A percentile compares a stretch with the other conserved stretches of the same genome.
Conservation (phyloP, 2,113 vertebrate species). For the Silurus meridionalis region DNA sequence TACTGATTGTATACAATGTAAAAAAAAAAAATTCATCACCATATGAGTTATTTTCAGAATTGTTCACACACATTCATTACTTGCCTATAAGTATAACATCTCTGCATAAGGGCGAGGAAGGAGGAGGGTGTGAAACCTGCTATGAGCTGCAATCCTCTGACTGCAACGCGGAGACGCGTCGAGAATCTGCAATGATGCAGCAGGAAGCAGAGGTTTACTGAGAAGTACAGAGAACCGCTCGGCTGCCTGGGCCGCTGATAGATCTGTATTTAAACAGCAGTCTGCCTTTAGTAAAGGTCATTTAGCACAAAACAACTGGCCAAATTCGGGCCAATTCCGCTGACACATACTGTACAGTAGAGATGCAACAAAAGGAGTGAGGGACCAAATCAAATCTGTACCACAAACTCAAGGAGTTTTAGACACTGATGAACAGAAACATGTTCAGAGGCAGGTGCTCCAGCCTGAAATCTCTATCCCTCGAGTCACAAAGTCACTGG, state of each 20-base stretch:
- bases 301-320: slow-evolving; percentile 55
- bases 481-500: background rate
- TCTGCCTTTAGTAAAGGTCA: slow-evolving; percentile 70
- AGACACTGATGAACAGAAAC: background rate
- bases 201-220: slow-evolving; percentile 59
- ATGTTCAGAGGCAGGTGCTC: background rate
- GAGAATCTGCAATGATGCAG: slow-evolving; percentile 65
- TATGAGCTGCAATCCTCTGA: background rate
- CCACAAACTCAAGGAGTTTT: background rate
- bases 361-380: background rate
- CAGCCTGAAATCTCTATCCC: background rate
- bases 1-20: background rate
- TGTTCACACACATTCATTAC: background rate
- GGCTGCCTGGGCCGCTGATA: slow-evolving; percentile 68
- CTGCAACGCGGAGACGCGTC: slow-evolving; percentile 32
- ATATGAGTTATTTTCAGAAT: background rate
- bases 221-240: slow-evolving; percentile 66
- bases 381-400: slow-evolving; percentile 1
- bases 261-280: slow-evolving; percentile 72
- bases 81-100: background rate
- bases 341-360: background rate
- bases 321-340: background rate
- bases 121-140: background rate
- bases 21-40: background rate
- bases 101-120: background rate